phyloP scores from a whole-genome alignment of 2,797 vertebrate species.

The Thripadectes ignobilis region DNA sequence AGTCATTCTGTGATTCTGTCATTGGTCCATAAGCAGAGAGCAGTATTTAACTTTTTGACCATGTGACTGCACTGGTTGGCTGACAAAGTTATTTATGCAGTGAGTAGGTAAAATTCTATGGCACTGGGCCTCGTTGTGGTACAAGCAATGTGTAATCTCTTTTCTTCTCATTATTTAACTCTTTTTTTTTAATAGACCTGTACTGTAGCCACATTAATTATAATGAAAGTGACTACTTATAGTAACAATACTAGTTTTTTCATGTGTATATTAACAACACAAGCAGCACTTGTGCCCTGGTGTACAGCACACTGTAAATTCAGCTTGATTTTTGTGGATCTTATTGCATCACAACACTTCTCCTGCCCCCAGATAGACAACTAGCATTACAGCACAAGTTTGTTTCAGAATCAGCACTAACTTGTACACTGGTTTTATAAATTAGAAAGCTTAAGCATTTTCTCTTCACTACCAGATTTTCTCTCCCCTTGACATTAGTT shows the following conservation, averaged over 20 bases:
- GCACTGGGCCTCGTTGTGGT: background rate
- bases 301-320: background rate
- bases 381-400: background rate
- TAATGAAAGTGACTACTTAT: slow-evolving; percentile 3
- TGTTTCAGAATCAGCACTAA: background rate
- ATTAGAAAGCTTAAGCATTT: background rate
- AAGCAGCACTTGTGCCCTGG: background rate
- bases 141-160: background rate
- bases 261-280: background rate
- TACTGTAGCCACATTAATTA: background rate
- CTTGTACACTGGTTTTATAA: background rate
- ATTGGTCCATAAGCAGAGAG: background rate
- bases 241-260: background rate
- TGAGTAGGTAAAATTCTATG: background rate
- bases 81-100: background rate
- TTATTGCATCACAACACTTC: background rate
- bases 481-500: background rate
- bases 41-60: background rate
- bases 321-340: background rate
- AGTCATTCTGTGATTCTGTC: background rate
- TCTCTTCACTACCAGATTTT: background rate
- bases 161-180: background rate
- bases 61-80: background rate
- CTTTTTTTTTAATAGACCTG: background rate
- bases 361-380: background rate